Conservation (phyloP, 2,113 vertebrate genomes). For the human region DNA sequence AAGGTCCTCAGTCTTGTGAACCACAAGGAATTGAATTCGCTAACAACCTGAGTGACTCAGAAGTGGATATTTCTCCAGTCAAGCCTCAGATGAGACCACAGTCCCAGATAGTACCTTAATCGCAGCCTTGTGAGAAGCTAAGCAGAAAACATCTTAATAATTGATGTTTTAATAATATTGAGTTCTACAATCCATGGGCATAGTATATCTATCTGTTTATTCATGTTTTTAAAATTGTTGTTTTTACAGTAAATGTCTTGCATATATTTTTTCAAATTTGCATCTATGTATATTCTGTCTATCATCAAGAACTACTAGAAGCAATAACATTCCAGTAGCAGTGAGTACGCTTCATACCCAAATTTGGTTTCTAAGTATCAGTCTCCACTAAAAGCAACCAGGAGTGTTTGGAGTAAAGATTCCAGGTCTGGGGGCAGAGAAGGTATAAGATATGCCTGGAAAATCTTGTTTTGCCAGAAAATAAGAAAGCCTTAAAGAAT, state of each 20-base stretch:
- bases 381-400: slow-evolving; percentile 2
- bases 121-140: neutral
- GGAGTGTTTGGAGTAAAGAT: neutral
- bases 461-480: neutral
- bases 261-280: neutral
- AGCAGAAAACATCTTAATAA: neutral
- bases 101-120: neutral
- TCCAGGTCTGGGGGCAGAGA: neutral
- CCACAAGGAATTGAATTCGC: neutral
- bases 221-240: neutral
- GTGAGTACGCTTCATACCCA: neutral
- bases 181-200: neutral
- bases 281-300: neutral
- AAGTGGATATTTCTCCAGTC: neutral
- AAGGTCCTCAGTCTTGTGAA: neutral
- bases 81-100: neutral
- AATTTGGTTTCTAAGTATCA: neutral
- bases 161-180: neutral
- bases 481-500: neutral
- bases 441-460: neutral
- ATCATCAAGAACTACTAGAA: neutral
- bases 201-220: neutral
- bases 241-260: neutral
- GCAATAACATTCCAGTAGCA: neutral
- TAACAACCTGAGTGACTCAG: neutral